Evolutionary conservation across 2,113 vertebrate species (phyloP), one percentile per base, ranked within the genome.

Genomic region (Melanotaenia duboulayi): DNA sequence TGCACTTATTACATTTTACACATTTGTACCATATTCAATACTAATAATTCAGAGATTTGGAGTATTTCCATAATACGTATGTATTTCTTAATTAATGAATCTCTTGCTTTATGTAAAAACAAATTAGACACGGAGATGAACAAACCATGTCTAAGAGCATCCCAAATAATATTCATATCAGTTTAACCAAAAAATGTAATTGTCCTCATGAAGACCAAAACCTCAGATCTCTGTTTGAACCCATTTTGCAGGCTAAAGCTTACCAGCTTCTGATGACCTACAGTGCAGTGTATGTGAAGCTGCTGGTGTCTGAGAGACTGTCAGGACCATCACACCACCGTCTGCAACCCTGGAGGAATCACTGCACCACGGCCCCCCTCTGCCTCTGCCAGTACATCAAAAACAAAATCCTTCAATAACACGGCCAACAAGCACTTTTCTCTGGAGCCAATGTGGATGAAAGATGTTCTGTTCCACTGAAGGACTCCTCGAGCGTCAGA

Each of bases 301-400:
- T 95, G 68, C 81, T 94, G 69, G 77, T 91, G 28, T 92, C 91
- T 22, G 73, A 91, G 48, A 84, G 74, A 56, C 86, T 95, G 54
- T 82, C 93, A 0, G 69, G 39, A 5, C 61, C 66, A 0, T 63
- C 90, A 12, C 56, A 78, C 17, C 64, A 62, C 48, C 61, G n/a
- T 20, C 67, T 74, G 2, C 69, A 37, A 9, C 17, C 71, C 3
- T 57, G n/a, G 54, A 88, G 54, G 64, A 88, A 80, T 25, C 93
- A 94, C 81, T 94, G 89, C 84, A 46, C 52, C 65, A 70, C 49
- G 3, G 82, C 82, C 2, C 73, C 84, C 2, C 61, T 93, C 55
- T 95, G 94, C 78, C 91, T 95, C 78, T 95, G 94, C 65, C 94
- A 94, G 85, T 94, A 89, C 78, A 88, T 94, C 63, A 81, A 73